These are phyloP conservation scores for Drosophila falleni DNA, from an alignment of 2,888 invertebrate species.

Conservation along the genomic window DNA sequence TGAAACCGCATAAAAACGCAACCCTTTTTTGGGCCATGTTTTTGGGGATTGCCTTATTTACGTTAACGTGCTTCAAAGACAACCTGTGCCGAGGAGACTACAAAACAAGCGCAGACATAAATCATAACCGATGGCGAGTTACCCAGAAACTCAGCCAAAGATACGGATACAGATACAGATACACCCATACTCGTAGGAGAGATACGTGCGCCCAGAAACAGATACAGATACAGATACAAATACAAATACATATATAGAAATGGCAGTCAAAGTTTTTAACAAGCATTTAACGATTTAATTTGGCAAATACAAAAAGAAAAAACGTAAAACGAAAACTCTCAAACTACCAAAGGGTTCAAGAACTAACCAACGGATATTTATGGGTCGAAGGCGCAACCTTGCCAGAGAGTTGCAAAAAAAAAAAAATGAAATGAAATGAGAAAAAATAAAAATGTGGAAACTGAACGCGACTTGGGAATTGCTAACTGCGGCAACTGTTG, in stretches of 20 bases:
- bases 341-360: conserved; percentile 56
- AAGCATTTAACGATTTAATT: conserved; percentile 82
- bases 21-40: conserved; percentile 64
- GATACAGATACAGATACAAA: conserved; percentile 43
- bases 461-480: conserved; percentile 71
- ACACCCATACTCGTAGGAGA: conserved; percentile 20
- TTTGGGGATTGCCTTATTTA: conserved; percentile 66
- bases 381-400: conserved; percentile 81
- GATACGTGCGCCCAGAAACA: conserved; percentile 21
- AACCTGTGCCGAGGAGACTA: conserved; percentile 64
- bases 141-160: conserved; percentile 65
- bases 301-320: conserved; percentile 65
- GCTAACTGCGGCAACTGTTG: conserved; percentile 74
- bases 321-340: conserved; percentile 12
- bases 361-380: conserved; percentile 75
- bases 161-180: conserved; percentile 54
- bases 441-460: conserved; percentile 14
- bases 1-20: conserved; percentile 45
- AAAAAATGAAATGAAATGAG: background rate
- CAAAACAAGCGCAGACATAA: conserved; percentile 73
- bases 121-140: conserved; percentile 74
- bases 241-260: conserved; percentile 54
- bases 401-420: conserved; percentile 60
- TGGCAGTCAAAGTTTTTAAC: conserved; percentile 81
- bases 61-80: conserved; percentile 45